Conservation (phyloP, 2,888 invertebrate species). For the Fissipunctia ypsillon region DNA sequence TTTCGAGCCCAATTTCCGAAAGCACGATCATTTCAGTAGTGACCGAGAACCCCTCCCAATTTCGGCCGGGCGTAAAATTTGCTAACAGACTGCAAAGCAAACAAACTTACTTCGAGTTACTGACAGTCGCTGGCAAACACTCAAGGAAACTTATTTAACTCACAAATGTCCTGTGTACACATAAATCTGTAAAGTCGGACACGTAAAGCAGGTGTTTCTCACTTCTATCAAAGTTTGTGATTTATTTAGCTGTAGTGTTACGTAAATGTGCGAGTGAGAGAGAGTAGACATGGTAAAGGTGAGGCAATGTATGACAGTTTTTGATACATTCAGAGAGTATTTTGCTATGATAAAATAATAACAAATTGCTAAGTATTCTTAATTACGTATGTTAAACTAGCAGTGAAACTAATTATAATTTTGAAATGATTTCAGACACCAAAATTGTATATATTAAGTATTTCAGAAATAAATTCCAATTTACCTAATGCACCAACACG, state of each 20-base stretch:
- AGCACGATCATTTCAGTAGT: slow-evolving; percentile 61
- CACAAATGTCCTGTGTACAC: slow-evolving; percentile 64
- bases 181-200: slow-evolving; percentile 62
- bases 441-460: background rate
- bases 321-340: background rate
- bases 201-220: slow-evolving; percentile 60
- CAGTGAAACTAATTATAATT: background rate
- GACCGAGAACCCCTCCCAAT: slow-evolving; percentile 22
- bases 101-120: slow-evolving; percentile 71
- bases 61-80: slow-evolving; percentile 73
- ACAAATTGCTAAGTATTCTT: background rate
- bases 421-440: background rate
- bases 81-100: slow-evolving; percentile 70
- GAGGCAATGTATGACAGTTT: background rate
- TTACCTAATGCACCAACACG: slow-evolving; percentile 48
- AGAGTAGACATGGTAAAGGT: background rate
- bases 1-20: slow-evolving; percentile 64
- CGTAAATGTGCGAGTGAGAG: slow-evolving; percentile 16
- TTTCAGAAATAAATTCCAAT: slow-evolving; percentile 37
- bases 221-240: slow-evolving; percentile 60
- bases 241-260: slow-evolving; percentile 50
- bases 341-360: background rate
- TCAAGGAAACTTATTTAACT: slow-evolving; percentile 68
- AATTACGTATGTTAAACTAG: background rate
- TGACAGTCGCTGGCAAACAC: slow-evolving; percentile 62